phyloP scores from a whole-genome alignment of 2,888 invertebrate species.

The Mayetiola destructor region DNA sequence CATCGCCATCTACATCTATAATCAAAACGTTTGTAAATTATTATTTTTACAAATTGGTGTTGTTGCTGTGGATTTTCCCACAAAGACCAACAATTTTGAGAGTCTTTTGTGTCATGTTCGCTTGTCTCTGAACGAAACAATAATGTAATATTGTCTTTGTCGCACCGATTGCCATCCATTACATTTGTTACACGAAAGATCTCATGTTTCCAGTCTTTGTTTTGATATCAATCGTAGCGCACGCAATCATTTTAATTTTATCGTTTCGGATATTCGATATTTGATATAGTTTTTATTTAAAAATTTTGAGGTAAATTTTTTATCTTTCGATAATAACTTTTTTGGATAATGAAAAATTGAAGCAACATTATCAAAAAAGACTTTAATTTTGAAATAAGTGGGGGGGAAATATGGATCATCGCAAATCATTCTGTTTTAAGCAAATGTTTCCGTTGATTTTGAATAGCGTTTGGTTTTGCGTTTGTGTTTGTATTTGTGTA shows the following conservation, averaged over 20 bases:
- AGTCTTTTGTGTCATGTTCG: too few relatives aligned
- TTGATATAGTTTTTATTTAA: too few relatives aligned
- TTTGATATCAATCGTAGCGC: background rate
- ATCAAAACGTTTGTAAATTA: background rate
- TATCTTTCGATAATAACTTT: too few relatives aligned
- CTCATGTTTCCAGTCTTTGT: background rate
- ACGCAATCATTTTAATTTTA: background rate
- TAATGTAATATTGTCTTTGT: too few relatives aligned
- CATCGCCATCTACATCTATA: conserved; percentile 3
- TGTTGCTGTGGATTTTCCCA: conserved; percentile 10
- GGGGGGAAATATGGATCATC: background rate
- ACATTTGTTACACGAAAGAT: background rate
- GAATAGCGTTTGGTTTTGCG: background rate
- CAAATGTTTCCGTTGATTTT: background rate
- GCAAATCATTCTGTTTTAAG: too few relatives aligned
- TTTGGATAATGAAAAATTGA: background rate
- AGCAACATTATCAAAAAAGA: background rate
- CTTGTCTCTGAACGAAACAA: too few relatives aligned
- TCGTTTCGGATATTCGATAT: background rate
- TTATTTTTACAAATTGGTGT: conserved; percentile 7
- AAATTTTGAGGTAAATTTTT: too few relatives aligned
- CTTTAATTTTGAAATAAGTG: background rate
- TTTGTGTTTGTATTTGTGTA: background rate
- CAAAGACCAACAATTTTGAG: background rate
- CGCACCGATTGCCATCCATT: background rate